Evolutionary conservation across 2,113 vertebrate species (phyloP).

Genomic region (Bubalus kerabau): DNA sequence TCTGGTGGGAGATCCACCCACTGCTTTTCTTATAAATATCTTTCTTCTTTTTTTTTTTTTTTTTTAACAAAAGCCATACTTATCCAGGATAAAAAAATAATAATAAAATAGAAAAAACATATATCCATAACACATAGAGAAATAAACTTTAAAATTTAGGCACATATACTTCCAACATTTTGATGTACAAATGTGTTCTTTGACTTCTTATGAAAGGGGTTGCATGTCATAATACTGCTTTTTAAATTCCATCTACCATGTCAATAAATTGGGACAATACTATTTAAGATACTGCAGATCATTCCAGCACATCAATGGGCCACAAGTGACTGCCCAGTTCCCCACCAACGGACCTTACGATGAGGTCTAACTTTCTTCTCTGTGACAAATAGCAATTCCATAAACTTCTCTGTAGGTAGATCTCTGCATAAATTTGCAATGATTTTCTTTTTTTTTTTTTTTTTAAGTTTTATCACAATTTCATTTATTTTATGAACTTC

Average conservation of each 20-base stretch:
- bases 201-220: background rate
- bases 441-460: too few relatives aligned
- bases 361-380: background rate
- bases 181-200: background rate
- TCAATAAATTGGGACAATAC: background rate
- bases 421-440: background rate
- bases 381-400: background rate
- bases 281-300: background rate
- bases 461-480: background rate
- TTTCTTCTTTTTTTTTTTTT: background rate
- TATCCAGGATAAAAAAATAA: background rate
- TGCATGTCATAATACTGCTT: background rate
- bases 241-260: background rate
- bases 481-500: background rate
- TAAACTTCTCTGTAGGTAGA: constrained; percentile 3
- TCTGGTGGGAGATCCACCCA: background rate
- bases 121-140: background rate
- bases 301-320: background rate
- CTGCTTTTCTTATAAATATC: background rate
- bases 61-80: background rate
- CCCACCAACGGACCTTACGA: background rate
- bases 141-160: background rate
- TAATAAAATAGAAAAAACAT: background rate
- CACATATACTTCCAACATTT: background rate
- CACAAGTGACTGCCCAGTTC: background rate